Evolutionary conservation across 2,113 vertebrate species (phyloP), one percentile per base, ranked within the genome.

Genomic region (Varanus komodoensis): DNA sequence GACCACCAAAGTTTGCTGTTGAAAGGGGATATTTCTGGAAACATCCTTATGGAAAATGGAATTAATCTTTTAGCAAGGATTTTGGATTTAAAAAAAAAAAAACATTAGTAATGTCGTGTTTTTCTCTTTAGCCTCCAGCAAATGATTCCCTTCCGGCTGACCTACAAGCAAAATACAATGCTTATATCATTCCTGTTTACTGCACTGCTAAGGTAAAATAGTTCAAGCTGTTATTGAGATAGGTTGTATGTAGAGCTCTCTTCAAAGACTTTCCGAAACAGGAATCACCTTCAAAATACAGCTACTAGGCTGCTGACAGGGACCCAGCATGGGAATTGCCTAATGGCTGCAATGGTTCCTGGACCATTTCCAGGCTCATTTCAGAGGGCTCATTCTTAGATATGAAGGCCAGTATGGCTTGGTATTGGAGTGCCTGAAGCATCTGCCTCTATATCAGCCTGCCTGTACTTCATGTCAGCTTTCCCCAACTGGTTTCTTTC

Each of bases 191-290:
- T 91, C 99, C 99, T 0, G 97, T 99, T 52, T 84, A 94, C 96
- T 99, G 99, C 87, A 54, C 92, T 79, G 97, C 97, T 93, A 99
- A 98, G 98, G 99, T 99, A 96, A 95, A 84, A 67, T 14, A 68
- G 15, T 54, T 44, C 25, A 86, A 54, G 8, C 3, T 80, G 4
- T 89, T 89, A n/a, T 17, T 29, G 0, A 19, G 50, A 79, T 34
- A 25, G 48, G 86, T 79, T 67, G 38, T 87, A 44, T 61, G 7
- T 79, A 17, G 14, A 52, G 64, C 34, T 79, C 38, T 21, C 44
- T 21, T 48, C 21, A 44, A 78, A 79, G 38, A n/a, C 17, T 32
- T 29, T 69, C 32, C 29, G 50, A 44, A 23, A 52, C 12, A 61
- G 12, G 57, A 7, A 74, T 68, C 3, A 57, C 15, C 69, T 86